These are phyloP conservation scores for Tyto alba DNA, from an alignment of 2,113 vertebrate genomes.

Conservation along the genomic window DNA sequence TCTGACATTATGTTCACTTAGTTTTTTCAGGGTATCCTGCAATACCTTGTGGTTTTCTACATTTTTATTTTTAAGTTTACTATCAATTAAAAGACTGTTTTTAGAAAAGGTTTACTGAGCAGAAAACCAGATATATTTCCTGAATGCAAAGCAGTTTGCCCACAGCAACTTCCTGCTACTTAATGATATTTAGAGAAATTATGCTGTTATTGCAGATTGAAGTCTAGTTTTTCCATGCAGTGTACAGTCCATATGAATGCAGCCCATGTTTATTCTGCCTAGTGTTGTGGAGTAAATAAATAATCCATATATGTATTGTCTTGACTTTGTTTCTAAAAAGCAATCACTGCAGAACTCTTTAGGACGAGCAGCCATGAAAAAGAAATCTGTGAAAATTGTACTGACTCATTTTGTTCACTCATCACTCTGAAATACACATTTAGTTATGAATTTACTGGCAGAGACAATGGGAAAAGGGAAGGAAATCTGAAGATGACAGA, in stretches of 20 bases:
- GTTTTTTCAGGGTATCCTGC: not conserved
- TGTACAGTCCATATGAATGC: not conserved
- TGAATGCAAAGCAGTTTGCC: not conserved
- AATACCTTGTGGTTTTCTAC: not conserved
- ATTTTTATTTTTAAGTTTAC: not conserved
- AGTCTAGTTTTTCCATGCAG: not conserved
- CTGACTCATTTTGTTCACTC: not conserved
- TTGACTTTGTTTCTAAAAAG: not conserved
- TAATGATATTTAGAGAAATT: not conserved
- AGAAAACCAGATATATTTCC: not conserved
- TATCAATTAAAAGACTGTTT: not conserved
- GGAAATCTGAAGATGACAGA: not conserved
- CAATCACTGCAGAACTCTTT: not conserved
- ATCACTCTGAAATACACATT: fast-evolving
- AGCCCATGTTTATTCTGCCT: not conserved
- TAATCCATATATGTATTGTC: not conserved
- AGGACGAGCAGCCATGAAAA: not conserved
- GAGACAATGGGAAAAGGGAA: not conserved
- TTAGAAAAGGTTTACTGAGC: not conserved
- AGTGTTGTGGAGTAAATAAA: not conserved
- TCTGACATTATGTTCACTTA: not conserved
- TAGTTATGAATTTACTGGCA: not conserved
- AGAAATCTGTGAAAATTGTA: not conserved
- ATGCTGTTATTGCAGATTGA: not conserved
- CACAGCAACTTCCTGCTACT: not conserved